Percentiles rank a stretch among this genome's conserved stretches.
phyloP scores from a whole-genome alignment of 1,140 invertebrate genomes.

The Dinoponera quadriceps region DNA sequence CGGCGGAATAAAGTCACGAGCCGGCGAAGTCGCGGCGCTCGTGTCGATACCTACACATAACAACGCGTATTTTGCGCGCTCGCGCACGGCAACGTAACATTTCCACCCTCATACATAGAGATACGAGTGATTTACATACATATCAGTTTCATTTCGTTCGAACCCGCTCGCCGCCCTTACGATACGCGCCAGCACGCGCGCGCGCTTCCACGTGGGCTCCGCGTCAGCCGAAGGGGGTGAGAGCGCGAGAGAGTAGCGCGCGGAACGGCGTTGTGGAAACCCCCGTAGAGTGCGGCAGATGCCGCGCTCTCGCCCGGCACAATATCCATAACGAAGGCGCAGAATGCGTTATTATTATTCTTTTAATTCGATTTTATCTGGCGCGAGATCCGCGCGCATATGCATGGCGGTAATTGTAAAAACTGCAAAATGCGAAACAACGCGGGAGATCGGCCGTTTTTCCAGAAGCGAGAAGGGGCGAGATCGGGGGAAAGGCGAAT shows the following conservation, averaged over 20 bases:
- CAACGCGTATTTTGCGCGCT: constrained; percentile 21
- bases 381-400: not conserved
- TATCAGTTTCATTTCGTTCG: constrained; percentile 77
- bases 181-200: constrained; percentile 25
- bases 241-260: not conserved
- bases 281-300: constrained; percentile 66
- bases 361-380: constrained; percentile 68
- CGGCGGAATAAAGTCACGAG: constrained; percentile 28
- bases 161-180: constrained; percentile 32
- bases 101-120: constrained; percentile 74
- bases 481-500: not conserved
- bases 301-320: constrained; percentile 35
- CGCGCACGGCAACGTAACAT: constrained; percentile 63
- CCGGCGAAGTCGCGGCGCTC: constrained; percentile 14
- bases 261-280: constrained; percentile 9
- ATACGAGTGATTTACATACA: constrained; percentile 77
- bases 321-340: constrained; percentile 54
- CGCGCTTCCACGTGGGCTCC: constrained; percentile 36
- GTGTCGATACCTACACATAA: not conserved
- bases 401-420: constrained; percentile 5
- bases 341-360: constrained; percentile 62
- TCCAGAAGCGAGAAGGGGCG: not conserved
- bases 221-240: constrained; percentile 14
- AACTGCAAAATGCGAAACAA: constrained; percentile 7
- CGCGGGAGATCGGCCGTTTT: not conserved